Percentiles rank a stretch among this genome's conserved stretches.
Conservation (phyloP, 1,140 invertebrate species). For the Apis cerana region DNA sequence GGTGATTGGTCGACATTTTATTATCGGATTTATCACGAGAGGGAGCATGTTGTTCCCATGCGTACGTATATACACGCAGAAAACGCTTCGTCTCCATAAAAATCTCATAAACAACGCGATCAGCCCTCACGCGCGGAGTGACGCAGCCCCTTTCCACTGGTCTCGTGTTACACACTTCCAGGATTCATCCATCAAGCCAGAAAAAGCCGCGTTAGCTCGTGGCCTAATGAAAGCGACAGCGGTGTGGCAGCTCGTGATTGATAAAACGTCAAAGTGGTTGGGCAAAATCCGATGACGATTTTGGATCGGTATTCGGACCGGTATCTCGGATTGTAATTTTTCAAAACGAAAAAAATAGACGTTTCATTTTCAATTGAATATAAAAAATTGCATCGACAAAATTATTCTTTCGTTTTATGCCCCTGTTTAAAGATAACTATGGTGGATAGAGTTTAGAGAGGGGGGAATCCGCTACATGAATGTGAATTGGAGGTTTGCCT, state of each 20-base stretch:
- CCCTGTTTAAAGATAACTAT: too few species aligned
- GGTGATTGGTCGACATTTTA: slow-evolving; percentile 56
- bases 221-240: slow-evolving; percentile 60
- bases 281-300: slow-evolving; percentile 45
- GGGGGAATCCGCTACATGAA: too few species aligned
- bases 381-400: too few species aligned
- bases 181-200: slow-evolving; percentile 72
- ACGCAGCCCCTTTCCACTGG: slow-evolving; percentile 32
- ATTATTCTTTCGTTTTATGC: too few species aligned
- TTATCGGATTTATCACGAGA: slow-evolving; percentile 64
- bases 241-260: slow-evolving; percentile 70
- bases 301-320: background rate
- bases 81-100: slow-evolving; percentile 72
- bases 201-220: slow-evolving; percentile 54
- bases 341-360: background rate
- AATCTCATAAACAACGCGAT: slow-evolving; percentile 74
- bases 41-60: slow-evolving; percentile 46
- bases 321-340: too few species aligned
- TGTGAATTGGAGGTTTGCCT: background rate
- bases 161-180: slow-evolving; percentile 70
- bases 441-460: too few species aligned
- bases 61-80: background rate
- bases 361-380: too few species aligned
- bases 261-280: slow-evolving; percentile 74
- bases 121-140: slow-evolving; percentile 33